phyloP scores from a whole-genome alignment of 2,113 vertebrate species.

The Narcine bancroftii region DNA sequence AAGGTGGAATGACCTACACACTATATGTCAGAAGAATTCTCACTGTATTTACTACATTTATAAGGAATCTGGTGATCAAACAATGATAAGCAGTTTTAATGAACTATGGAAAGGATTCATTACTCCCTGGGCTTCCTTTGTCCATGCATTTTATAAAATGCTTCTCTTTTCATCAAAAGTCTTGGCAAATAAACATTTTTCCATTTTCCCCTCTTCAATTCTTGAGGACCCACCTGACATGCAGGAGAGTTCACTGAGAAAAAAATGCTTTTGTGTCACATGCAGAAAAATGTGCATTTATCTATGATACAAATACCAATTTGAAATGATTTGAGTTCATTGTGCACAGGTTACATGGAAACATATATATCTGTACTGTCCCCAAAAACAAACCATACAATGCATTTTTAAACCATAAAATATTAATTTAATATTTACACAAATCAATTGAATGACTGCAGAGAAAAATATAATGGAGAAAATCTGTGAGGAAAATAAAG shows the following conservation, averaged over 20 bases:
- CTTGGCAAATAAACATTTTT: constrained; percentile 17
- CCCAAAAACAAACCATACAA: neutral
- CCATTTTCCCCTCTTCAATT: neutral
- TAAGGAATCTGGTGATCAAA: constrained; percentile 49
- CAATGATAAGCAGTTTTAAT: constrained; percentile 47
- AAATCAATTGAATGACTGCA: neutral
- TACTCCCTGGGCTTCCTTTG: neutral
- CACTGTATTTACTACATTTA: constrained; percentile 47
- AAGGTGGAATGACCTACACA: constrained; percentile 41
- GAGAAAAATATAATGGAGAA: neutral
- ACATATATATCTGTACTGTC: neutral
- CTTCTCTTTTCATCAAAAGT: neutral
- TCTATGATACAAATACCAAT: neutral
- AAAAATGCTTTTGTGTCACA: neutral
- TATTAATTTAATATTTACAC: neutral
- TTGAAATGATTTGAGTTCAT: constrained; percentile 2
- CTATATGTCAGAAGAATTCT: constrained; percentile 39
- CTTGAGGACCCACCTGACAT: neutral
- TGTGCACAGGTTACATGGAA: neutral
- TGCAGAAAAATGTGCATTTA: neutral
- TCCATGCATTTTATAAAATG: neutral
- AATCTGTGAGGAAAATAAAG: neutral
- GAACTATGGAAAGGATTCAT: constrained; percentile 45
- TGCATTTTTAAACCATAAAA: neutral
- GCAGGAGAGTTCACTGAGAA: neutral